Percentiles rank a stretch among this genome's conserved stretches.
Evolutionary conservation across 1,140 invertebrate species (phyloP).

Genomic region (Asobara japonica): DNA sequence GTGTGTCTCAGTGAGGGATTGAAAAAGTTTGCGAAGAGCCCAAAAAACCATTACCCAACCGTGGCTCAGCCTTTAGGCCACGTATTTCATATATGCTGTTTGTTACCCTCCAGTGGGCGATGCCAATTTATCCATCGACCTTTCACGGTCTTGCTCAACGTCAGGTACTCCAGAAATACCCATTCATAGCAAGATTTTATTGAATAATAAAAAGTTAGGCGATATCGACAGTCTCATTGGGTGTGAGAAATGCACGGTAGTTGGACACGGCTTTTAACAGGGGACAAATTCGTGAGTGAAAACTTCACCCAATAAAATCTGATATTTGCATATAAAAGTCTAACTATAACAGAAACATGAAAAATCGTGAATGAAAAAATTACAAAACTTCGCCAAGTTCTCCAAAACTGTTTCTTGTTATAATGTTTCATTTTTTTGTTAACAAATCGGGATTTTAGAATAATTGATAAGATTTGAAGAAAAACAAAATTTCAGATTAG

Average conservation of each 20-base stretch:
- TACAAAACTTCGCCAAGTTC: too few relatives aligned
- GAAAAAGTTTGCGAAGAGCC: constrained; percentile 25
- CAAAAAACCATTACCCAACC: constrained; percentile 23
- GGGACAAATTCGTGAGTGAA: background rate
- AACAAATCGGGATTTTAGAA: too few relatives aligned
- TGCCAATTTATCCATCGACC: background rate
- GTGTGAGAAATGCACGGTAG: background rate
- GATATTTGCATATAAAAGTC: too few relatives aligned
- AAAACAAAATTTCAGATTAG: too few relatives aligned
- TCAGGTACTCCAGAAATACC: background rate
- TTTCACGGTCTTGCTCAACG: background rate
- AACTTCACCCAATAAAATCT: background rate
- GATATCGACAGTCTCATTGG: background rate
- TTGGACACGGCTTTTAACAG: background rate
- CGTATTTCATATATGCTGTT: background rate
- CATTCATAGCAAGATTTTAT: background rate
- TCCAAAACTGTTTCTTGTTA: too few relatives aligned
- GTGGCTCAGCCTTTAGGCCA: background rate
- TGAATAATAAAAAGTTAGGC: background rate
- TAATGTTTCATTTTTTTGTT: too few relatives aligned
- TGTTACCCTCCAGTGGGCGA: background rate
- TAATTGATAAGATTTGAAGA: too few relatives aligned
- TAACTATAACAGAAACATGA: too few relatives aligned
- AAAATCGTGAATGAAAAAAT: too few relatives aligned
- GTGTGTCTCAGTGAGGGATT: constrained; percentile 27